Evolutionary conservation across 2,888 invertebrate genomes (phyloP).

Genomic region (Acleris sparsana): DNA sequence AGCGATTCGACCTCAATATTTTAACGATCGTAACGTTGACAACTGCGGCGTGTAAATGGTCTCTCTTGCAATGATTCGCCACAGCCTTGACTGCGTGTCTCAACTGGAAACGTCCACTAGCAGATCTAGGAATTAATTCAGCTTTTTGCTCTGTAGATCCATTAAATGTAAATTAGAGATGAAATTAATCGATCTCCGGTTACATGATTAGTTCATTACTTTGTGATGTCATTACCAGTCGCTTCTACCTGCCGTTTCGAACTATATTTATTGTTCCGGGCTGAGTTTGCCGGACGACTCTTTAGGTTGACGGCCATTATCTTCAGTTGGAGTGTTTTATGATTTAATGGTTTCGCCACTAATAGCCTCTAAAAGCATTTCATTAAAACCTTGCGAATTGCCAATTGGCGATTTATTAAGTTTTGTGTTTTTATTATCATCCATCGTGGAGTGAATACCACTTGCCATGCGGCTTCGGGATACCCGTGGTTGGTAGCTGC

Average conservation of each 20-base stretch:
- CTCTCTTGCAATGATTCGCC: constrained; percentile 46
- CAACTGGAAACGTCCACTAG: constrained; percentile 39
- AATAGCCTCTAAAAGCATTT: constrained; percentile 35
- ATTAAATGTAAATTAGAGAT: constrained; percentile 63
- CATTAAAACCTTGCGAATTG: constrained; percentile 27
- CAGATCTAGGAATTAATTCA: constrained; percentile 38
- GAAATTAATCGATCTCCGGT: constrained; percentile 57
- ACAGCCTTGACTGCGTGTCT: constrained; percentile 50
- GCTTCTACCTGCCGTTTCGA: constrained; percentile 17
- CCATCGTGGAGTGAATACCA: constrained; percentile 22
- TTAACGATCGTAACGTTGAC: constrained; percentile 24
- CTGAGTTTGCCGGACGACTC: constrained; percentile 5
- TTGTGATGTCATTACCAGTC: constrained; percentile 21
- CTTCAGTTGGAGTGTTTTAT: constrained; percentile 28
- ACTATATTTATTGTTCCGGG: constrained; percentile 27
- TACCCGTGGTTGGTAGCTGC: constrained; percentile 29
- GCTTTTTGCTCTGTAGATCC: constrained; percentile 55
- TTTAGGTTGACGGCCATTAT: constrained; percentile 19
- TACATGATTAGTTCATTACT: constrained; percentile 51
- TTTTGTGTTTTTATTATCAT: constrained; percentile 29
- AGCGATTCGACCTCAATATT: constrained; percentile 30
- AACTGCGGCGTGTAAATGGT: constrained; percentile 24
- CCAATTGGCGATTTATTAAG: constrained; percentile 18
- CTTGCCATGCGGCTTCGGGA: constrained; percentile 27
- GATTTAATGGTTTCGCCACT: constrained; percentile 26